Evolutionary conservation across 2,113 vertebrate species (phyloP).

Genomic region (Suricata suricatta): DNA sequence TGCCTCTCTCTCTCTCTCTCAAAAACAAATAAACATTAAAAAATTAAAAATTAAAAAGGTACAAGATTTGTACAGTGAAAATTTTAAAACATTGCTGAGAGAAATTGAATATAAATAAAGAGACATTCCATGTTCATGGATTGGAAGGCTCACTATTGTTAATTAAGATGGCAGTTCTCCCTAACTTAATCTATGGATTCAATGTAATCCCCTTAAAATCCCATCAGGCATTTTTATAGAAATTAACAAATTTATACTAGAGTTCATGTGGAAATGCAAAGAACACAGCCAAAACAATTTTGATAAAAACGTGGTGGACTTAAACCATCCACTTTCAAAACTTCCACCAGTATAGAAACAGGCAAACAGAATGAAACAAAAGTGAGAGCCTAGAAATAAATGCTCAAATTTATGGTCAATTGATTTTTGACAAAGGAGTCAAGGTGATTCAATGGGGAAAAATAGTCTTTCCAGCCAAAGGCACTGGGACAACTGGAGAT

Average conservation of each 20-base stretch:
- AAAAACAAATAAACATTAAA: no score
- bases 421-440: conserved; percentile 25
- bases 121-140: neutral
- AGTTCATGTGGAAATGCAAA: neutral
- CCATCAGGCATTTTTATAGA: neutral
- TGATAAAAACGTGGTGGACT: neutral
- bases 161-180: neutral
- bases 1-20: no score
- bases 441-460: neutral
- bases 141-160: neutral
- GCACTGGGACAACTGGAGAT: neutral
- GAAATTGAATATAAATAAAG: neutral
- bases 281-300: conserved; percentile 2
- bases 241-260: neutral
- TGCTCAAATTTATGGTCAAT: neutral
- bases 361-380: neutral
- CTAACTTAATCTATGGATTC: neutral
- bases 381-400: conserved; percentile 16
- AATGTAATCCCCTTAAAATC: neutral
- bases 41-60: neutral
- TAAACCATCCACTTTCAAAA: neutral
- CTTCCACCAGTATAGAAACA: neutral
- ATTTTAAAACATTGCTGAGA: neutral
- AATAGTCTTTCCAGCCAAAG: neutral
- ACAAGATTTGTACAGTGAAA: neutral